These are phyloP conservation scores for Palythoa caribaeorum DNA, from an alignment of 92 coral and sea anemone species.

Conservation along the genomic window DNA sequence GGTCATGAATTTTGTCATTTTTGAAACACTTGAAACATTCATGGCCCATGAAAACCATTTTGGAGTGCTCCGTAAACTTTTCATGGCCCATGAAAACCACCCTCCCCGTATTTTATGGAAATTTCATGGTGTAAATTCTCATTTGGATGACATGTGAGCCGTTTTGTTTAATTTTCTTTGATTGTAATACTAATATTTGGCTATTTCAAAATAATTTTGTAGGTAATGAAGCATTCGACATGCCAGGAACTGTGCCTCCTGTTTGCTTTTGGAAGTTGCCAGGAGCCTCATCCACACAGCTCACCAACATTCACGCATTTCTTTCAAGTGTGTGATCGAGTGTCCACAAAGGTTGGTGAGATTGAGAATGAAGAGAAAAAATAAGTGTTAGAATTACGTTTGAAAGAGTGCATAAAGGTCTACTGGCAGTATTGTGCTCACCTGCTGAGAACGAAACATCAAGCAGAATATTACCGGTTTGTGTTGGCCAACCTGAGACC, in stretches of 20 bases:
- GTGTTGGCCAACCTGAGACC: neutral
- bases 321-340: neutral
- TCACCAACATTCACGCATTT: neutral
- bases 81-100: no score
- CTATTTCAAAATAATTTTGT: neutral
- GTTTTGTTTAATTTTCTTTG: neutral
- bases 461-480: constrained; percentile 7
- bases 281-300: constrained; percentile 14
- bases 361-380: neutral
- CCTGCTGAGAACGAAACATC: constrained; percentile 16
- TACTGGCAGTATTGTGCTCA: constrained; percentile 10
- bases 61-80: no score
- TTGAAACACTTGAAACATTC: no score
- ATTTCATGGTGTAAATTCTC: neutral
- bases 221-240: neutral
- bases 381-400: neutral
- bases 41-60: no score
- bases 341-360: neutral
- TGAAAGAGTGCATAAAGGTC: neutral
- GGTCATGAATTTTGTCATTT: no score
- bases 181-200: neutral
- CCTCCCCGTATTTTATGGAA: no score
- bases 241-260: constrained; percentile 7
- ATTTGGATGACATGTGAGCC: neutral
- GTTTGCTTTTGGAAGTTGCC: neutral